These are phyloP conservation scores for Notocelia uddmanniana DNA, from an alignment of 2,888 invertebrate genomes.

Conservation along the genomic window DNA sequence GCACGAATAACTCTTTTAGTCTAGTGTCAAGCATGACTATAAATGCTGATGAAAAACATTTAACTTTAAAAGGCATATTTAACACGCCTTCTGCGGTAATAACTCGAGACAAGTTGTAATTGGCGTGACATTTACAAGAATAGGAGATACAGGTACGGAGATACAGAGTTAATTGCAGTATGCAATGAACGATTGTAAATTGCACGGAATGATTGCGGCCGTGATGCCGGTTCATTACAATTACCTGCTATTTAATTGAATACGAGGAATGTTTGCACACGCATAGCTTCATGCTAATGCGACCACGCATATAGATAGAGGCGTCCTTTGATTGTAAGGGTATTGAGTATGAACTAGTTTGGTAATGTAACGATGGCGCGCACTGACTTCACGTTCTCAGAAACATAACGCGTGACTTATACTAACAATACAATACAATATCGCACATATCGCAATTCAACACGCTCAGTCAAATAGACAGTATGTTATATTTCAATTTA, in stretches of 20 bases:
- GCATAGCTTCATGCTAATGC: slow-evolving; percentile 29
- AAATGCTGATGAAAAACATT: not conserved
- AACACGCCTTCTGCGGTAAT: slow-evolving; percentile 21
- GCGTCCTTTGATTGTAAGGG: not conserved
- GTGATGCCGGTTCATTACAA: slow-evolving; percentile 79
- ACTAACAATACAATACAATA: no score
- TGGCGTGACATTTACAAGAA: slow-evolving; percentile 35
- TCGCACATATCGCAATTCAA: no score
- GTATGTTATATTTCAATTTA: no score
- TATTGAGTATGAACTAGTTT: no score
- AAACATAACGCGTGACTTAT: no score
- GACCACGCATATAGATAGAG: not conserved
- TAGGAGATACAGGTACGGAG: slow-evolving; percentile 54
- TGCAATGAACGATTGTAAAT: slow-evolving; percentile 77
- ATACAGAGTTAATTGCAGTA: slow-evolving; percentile 75
- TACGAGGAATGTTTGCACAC: slow-evolving; percentile 63
- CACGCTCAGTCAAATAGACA: no score
- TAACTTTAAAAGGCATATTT: slow-evolving; percentile 5
- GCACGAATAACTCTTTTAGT: no score
- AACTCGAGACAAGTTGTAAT: slow-evolving; percentile 13
- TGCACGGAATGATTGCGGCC: slow-evolving; percentile 73
- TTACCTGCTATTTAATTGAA: slow-evolving; percentile 79
- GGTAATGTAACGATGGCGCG: no score
- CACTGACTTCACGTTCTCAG: no score
- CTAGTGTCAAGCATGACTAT: not conserved